Percentiles rank a stretch among this genome's conserved stretches.
phyloP scores from a whole-genome alignment of 1,140 invertebrate genomes.

The Leptoteleia sp. region DNA sequence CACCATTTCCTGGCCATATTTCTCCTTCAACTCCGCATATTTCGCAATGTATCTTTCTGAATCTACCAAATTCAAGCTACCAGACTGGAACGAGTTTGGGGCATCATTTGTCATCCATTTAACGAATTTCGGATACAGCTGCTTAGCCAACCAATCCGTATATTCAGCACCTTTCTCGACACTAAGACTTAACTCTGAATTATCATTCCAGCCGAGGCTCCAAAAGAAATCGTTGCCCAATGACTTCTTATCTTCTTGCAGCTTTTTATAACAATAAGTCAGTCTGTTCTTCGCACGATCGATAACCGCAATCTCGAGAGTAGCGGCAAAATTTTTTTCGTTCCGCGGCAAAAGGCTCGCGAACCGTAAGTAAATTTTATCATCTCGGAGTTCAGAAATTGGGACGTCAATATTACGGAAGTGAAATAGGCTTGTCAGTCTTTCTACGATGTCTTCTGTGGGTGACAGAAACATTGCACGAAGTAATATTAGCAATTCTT shows the following conservation, averaged over 20 bases:
- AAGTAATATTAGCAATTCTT: conserved; percentile 54
- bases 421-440: conserved; percentile 52
- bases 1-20: conserved; percentile 88
- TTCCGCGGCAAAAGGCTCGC: conserved; percentile 75
- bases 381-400: conserved; percentile 7
- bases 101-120: conserved; percentile 84
- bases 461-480: conserved; percentile 37
- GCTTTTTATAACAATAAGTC: conserved; percentile 58
- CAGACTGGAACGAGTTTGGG: conserved; percentile 69
- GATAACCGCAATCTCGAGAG: conserved; percentile 72
- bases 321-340: conserved; percentile 70
- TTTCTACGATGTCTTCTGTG: conserved; percentile 8
- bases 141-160: conserved; percentile 82
- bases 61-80: conserved; percentile 86
- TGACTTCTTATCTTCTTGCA: conserved; percentile 62
- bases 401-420: not conserved
- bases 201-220: conserved; percentile 58
- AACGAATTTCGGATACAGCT: conserved; percentile 84
- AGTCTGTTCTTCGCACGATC: conserved; percentile 58
- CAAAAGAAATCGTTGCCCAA: conserved; percentile 70
- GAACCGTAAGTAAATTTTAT: conserved; percentile 66
- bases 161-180: conserved; percentile 71
- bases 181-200: conserved; percentile 57
- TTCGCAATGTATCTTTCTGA: conserved; percentile 86
- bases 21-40: conserved; percentile 89